phyloP scores from a whole-genome alignment of 1,140 invertebrate genomes.

The Frieseomelitta varia region DNA sequence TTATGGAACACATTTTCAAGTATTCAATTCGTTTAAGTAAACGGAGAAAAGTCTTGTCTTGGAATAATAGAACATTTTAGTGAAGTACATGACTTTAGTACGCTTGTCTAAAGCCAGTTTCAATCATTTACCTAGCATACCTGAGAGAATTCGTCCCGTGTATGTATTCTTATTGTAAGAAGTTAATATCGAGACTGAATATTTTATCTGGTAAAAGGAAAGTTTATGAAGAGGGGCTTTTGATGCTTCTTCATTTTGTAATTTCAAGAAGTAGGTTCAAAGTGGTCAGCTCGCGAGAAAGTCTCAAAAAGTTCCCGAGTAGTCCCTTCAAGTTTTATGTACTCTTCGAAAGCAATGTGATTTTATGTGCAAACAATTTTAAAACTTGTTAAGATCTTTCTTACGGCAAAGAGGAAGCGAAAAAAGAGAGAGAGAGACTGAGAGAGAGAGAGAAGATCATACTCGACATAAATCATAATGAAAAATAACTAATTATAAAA shows the following conservation, averaged over 20 bases:
- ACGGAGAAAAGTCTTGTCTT: background rate
- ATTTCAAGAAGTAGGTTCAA: constrained; percentile 44
- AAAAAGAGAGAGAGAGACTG: background rate
- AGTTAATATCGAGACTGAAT: constrained; percentile 30
- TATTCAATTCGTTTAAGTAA: background rate
- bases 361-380: constrained; percentile 45
- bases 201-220: constrained; percentile 41
- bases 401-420: background rate
- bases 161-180: background rate
- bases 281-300: constrained; percentile 37
- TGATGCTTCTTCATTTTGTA: constrained; percentile 38
- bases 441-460: too few species aligned
- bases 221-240: constrained; percentile 25
- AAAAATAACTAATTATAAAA: too few species aligned
- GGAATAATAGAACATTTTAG: background rate
- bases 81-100: background rate
- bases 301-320: constrained; percentile 23
- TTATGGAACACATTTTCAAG: background rate
- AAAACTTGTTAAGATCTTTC: constrained; percentile 32
- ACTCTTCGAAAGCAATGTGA: constrained; percentile 22
- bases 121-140: background rate
- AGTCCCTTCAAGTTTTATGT: constrained; percentile 28
- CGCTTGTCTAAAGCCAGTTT: background rate
- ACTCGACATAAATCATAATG: background rate
- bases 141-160: background rate